Evolutionary conservation across 2,888 invertebrate species (phyloP), one percentile per base, ranked within the genome.

Genomic region (Psylliodes chrysocephalus): DNA sequence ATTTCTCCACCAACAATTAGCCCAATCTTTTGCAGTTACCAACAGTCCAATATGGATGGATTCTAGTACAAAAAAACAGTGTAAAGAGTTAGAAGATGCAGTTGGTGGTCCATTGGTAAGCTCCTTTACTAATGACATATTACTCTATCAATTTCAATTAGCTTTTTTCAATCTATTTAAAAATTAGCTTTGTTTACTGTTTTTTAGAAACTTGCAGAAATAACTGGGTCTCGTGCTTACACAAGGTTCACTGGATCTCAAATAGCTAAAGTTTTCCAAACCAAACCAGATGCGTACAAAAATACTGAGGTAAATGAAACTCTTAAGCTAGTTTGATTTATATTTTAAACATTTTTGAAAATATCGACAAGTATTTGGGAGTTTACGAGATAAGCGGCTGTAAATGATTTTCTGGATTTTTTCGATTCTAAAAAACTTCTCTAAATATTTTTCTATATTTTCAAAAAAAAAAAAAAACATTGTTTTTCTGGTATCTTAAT

Each of bases 21-120:
- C 88, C 52, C 89, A 91, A 3, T 84, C 85, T 0, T 98, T 98
- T 81, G 89, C 93, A 10, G 80, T 93, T 0, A 82, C 85, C 0
- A 88, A 93, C 69, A 93, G 95, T 7, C 98, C 98, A 0, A 90
- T 97, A 12, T 98, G 98, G 98, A 95, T 97, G 95, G 98, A 98
- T 82, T 91, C 93, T 2, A 95, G 92, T 71, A 95, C 90, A 71
- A 86, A 86, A 0, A 82, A 84, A 35, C 90, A 95, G 77, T 96
- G 96, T 79, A 83, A 85, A 64, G 85, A 90, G 67, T 83, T 98
- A 64, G 97, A 98, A 82, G 87, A 90, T 19, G 89, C 88, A 15
- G 86, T 95, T 7, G 96, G 96, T 1, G 96, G 82, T 17, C 73
- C 82, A 19, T 69, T 76, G 71, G 93, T 93, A 79, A 60, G 54